A percentile compares a stretch with the other conserved stretches of the same genome.
Evolutionary conservation across 2,888 invertebrate species (phyloP).

Genomic region (Megamerina dolium): DNA sequence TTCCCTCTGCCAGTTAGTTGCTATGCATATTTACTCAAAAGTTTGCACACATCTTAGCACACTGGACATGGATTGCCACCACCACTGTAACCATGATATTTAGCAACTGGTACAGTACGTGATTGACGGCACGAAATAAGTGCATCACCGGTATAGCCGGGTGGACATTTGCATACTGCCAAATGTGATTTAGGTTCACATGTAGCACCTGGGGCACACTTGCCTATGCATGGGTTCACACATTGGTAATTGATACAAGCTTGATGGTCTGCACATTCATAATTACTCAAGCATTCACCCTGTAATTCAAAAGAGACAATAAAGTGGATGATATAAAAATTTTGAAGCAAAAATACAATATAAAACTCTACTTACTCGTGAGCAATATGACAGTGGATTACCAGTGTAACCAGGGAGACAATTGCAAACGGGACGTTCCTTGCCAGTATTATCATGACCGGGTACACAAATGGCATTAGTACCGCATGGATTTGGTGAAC

Average conservation of each 20-base stretch:
- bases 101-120: conserved; percentile 45
- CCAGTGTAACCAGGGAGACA: conserved; percentile 74
- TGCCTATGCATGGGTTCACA: conserved; percentile 69
- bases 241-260: conserved; percentile 74
- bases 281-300: conserved; percentile 74
- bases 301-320: conserved; percentile 38
- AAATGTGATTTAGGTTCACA: conserved; percentile 72
- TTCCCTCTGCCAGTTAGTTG: too few species aligned
- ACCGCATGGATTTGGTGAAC: conserved; percentile 84
- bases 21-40: too few species aligned
- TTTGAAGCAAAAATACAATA: background rate
- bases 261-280: conserved; percentile 67
- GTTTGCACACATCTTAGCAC: too few species aligned
- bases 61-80: conserved; percentile 10
- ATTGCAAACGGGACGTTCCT: conserved; percentile 80
- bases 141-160: conserved; percentile 59
- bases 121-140: conserved; percentile 54
- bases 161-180: conserved; percentile 75
- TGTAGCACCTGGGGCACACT: conserved; percentile 70
- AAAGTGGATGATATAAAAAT: background rate
- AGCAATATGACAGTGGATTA: conserved; percentile 67
- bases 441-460: conserved; percentile 74
- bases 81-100: conserved; percentile 30
- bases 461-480: conserved; percentile 61
- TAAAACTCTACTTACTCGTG: conserved; percentile 50